Percentiles rank a stretch among this genome's conserved stretches.
These are phyloP conservation scores for Leptonema lineaticorne DNA, from an alignment of 1,140 invertebrate species.

Conservation along the genomic window DNA sequence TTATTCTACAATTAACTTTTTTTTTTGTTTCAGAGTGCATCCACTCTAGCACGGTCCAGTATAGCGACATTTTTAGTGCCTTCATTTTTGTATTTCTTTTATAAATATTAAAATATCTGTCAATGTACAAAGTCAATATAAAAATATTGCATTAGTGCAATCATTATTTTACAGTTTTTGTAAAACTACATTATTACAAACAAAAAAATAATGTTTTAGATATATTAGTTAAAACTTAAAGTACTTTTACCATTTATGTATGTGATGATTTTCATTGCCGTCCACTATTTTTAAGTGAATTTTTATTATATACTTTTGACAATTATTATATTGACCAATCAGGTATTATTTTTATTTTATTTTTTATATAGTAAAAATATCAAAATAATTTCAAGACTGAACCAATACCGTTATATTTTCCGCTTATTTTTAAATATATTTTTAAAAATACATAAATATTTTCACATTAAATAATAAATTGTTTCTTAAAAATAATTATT, in stretches of 20 bases:
- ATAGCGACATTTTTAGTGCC: background rate
- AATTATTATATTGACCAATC: background rate
- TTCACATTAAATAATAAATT: no score
- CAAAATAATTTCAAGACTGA: background rate
- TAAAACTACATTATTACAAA: background rate
- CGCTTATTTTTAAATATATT: no score
- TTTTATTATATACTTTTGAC: background rate
- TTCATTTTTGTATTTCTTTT: background rate
- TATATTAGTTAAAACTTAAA: background rate
- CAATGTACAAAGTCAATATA: background rate
- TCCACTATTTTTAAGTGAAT: constrained; percentile 1
- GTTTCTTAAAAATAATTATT: no score
- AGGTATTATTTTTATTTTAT: background rate
- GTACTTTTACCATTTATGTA: background rate
- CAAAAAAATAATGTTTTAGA: background rate
- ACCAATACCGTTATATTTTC: background rate
- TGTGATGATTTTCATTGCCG: background rate
- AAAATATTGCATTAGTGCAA: background rate
- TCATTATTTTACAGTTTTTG: no score
- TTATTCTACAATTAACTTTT: background rate
- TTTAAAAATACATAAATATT: no score
- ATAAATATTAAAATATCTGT: background rate
- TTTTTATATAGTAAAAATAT: background rate
- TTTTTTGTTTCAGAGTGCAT: constrained; percentile 22
- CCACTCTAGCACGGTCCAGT: background rate